These are phyloP conservation scores for Nephrocerus scutellatus DNA, from an alignment of 2,888 invertebrate species.

Conservation along the genomic window DNA sequence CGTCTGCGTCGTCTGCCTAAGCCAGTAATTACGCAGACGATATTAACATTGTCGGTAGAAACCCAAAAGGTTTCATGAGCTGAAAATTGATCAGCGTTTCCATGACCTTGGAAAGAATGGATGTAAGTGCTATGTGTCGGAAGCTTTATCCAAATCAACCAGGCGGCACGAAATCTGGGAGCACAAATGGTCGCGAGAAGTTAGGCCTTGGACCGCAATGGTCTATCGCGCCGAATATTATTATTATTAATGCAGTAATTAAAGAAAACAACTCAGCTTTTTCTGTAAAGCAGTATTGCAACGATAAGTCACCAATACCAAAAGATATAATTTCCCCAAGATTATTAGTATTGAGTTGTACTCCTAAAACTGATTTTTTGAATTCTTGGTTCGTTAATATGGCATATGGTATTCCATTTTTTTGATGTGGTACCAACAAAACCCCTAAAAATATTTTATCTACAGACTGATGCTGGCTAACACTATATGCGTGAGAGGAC, in stretches of 20 bases:
- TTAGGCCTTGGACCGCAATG: too few species aligned
- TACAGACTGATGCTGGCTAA: background rate
- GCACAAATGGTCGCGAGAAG: too few species aligned
- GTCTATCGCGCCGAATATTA: too few species aligned
- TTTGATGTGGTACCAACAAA: background rate
- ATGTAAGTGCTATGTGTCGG: too few species aligned
- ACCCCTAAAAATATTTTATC: constrained; percentile 2
- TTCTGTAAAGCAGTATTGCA: constrained; percentile 3
- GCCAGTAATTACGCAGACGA: too few species aligned
- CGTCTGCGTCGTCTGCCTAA: too few species aligned
- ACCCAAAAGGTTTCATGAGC: too few species aligned
- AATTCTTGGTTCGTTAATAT: background rate
- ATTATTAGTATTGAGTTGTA: constrained; percentile 1
- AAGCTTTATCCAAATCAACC: too few species aligned
- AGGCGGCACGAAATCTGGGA: too few species aligned
- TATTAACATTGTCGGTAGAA: too few species aligned
- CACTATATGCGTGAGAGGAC: background rate
- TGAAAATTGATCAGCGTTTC: too few species aligned
- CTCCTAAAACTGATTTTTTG: constrained; percentile 1
- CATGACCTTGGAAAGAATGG: too few species aligned
- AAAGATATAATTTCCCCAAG: constrained; percentile 1
- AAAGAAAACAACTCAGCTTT: background rate
- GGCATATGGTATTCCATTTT: background rate
- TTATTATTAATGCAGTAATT: background rate
- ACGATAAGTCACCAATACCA: constrained; percentile 2